Evolutionary conservation across 2,888 invertebrate species (phyloP), one percentile per base, ranked within the genome.

Genomic region (Alsophila aescularia): DNA sequence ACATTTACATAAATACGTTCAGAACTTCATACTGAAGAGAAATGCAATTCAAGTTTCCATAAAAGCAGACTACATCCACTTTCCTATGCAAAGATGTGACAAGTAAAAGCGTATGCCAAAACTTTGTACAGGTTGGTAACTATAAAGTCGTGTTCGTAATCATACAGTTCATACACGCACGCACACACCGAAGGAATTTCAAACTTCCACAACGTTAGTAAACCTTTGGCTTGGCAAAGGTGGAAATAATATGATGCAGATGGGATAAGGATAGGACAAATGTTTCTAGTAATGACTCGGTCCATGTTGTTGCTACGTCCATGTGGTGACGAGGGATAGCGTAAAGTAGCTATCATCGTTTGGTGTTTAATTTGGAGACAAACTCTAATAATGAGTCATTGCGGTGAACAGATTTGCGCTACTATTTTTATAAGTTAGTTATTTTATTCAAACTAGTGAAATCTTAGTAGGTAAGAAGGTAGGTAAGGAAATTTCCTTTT

Each of bases 151-250:
- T 56, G 54, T 52, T 14, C 15, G 54, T 54, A 39, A 45, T 50
- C 62, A 55, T 24, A 24, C 4, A 24, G 18, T 18, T 24, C 24
- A 24, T 60, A 47, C 50, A 52, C 42, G 27, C 58, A 58, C 50
- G 45, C 61, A 62, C 57, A 49, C 53, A 31, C 34, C 27, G 45
- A 52, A 10, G 5, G 50, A 43, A 62, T 60, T 64, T 54, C 35
- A 57, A 62, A 65, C 65, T 63, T 65, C 50, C 50, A 62, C 62
- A 43, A 29, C 40, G 53, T 49, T 32, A 41, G 45, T 54, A 50
- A 65, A 58, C 58, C 58, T 51, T 44, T 40, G 34, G 41, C 35
- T 44, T 40, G 34, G 41, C 35, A 44, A 31, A 60, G 63, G 60
- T 21, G 36, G 27, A 14, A 13, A 16, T 44, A 31, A 27, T 41